Conservation (phyloP, 2,113 vertebrate species). For the Datnioides undecimradiatus region DNA sequence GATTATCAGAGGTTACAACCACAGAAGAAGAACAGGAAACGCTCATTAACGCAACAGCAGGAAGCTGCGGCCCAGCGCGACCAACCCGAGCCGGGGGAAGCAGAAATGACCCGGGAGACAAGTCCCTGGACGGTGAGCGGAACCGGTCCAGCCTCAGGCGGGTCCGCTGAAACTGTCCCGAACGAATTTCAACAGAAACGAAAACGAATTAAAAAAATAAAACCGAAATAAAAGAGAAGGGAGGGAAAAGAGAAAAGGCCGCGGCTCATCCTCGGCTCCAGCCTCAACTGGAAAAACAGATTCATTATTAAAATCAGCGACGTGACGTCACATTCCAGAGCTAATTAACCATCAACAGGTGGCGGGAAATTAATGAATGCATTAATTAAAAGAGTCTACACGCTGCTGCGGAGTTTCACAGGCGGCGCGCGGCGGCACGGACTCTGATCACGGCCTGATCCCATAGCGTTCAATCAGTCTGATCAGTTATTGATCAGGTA, state of each 20-base stretch:
- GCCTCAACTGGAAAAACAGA: too few relatives aligned
- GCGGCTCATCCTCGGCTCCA: too few relatives aligned
- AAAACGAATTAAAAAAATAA: conserved; percentile 37
- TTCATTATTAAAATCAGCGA: too few relatives aligned
- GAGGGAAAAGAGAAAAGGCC: not conserved
- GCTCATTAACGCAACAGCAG: not conserved
- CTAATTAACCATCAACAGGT: not conserved
- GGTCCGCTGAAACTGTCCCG: conserved; percentile 1
- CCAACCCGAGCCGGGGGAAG: not conserved
- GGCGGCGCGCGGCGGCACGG: not conserved
- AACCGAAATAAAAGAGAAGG: not conserved
- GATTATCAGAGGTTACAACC: not conserved
- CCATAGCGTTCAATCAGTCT: not conserved
- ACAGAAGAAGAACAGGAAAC: not conserved
- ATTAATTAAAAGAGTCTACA: not conserved
- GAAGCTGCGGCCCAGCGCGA: too few relatives aligned
- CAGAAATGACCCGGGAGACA: not conserved
- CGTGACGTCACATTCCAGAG: too few relatives aligned
- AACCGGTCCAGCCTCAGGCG: fast-evolving
- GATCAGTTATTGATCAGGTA: not conserved
- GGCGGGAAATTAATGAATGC: not conserved
- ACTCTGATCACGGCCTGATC: not conserved
- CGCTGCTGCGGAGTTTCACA: too few relatives aligned
- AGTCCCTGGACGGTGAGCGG: fast-evolving
- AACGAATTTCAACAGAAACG: conserved; percentile 44